A percentile compares a stretch with the other conserved stretches of the same genome.
phyloP scores from a whole-genome alignment of 2,113 vertebrate species.

The Monopterus albus region DNA sequence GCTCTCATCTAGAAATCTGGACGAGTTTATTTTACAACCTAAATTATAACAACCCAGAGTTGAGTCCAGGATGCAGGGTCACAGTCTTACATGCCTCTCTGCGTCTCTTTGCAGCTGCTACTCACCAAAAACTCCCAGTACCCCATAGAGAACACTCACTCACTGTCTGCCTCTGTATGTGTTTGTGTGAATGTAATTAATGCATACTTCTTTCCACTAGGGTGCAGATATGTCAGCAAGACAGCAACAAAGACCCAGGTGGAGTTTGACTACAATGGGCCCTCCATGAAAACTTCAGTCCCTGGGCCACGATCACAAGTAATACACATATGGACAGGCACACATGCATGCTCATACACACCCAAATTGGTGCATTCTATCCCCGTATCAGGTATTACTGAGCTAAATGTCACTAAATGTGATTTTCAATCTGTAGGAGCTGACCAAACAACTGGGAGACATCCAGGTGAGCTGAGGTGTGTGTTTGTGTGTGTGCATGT shows the following conservation, averaged over 20 bases:
- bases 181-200: not conserved
- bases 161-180: not conserved
- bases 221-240: slow-evolving; percentile 89
- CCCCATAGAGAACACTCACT: too few relatives aligned
- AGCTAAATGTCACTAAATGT: too few relatives aligned
- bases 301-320: slow-evolving; percentile 94
- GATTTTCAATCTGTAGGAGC: slow-evolving; percentile 84
- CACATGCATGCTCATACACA: not conserved
- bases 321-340: slow-evolving; percentile 16
- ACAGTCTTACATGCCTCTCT: too few relatives aligned
- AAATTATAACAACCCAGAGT: too few relatives aligned
- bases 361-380: not conserved
- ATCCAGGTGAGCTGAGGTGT: slow-evolving; percentile 89
- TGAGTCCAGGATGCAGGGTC: too few relatives aligned
- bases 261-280: slow-evolving; percentile 94
- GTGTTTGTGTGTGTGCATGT: not conserved
- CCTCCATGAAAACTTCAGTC: slow-evolving; percentile 95
- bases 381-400: too few relatives aligned
- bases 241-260: slow-evolving; percentile 88
- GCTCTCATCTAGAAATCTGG: too few relatives aligned
- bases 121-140: too few relatives aligned
- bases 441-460: slow-evolving; percentile 91
- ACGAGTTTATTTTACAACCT: too few relatives aligned
- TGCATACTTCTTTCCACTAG: slow-evolving; percentile 71
- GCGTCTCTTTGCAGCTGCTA: too few relatives aligned